Base-by-base conservation (phyloP, 2,888 invertebrate genomes). In the Cephus pygmeus region DNA sequence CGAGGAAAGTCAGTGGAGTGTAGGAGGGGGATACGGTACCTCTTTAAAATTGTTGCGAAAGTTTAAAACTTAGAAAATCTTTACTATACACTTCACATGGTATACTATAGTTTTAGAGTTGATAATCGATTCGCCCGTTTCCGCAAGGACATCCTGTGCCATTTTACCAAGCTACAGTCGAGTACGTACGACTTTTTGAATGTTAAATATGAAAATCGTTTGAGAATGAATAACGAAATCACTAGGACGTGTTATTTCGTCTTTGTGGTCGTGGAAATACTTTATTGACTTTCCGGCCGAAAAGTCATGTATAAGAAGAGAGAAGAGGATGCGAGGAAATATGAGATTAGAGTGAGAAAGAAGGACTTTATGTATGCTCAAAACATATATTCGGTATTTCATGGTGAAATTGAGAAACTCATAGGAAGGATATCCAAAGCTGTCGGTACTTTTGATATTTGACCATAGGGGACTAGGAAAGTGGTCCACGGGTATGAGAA, bases 391-490 rank as follows among this genome's bases (percentile, higher is more conserved):
- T 56, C 23, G 6, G 6, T 23, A 23, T 56, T 56, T 56, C 40
- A 23, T 56, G 23, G 23, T 56, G 23, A 56, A 23, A 23, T 56
- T 23, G 40, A 56, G 40, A 56, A 56, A 56, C 9, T 56, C 40
- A 56, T 56, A 23, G 40, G 40, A 56, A 56, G 40, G 23, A 56
- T 56, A 56, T 56, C 23, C 23, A 23, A 56, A 23, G 23, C 76
- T 82, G 85, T 83, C 80, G 78, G 82, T 77, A 84, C 86, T 87
- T 87, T 87, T 87, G 87, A 85, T 86, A 87, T 83, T 82, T 80
- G 88, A 87, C 75, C 69, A 77, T 30, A 34, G 34, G 77, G 34
- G 77, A 11, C 35, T 74, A 33, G 71, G 56, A 81, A 82, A 81
- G 83, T 75, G 86, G 86, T 79, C 79, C 83, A 80, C 74, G 81